phyloP scores from a whole-genome alignment of 2,113 vertebrate species.

The Dipodomys ordii region DNA sequence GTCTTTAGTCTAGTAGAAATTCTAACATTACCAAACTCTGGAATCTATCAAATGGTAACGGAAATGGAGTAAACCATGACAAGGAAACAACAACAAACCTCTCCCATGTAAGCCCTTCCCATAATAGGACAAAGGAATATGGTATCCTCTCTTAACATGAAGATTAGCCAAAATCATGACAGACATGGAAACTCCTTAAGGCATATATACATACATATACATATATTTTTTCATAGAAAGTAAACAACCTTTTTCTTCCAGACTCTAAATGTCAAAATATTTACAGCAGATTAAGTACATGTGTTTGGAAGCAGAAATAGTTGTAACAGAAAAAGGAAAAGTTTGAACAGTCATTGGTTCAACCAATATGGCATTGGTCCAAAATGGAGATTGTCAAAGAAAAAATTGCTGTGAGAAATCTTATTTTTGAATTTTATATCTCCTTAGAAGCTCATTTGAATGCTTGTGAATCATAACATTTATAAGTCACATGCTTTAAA shows the following conservation, averaged over 20 bases:
- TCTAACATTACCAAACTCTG: constrained; percentile 74
- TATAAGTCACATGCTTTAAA: background rate
- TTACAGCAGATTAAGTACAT: background rate
- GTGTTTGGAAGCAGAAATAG: constrained; percentile 9
- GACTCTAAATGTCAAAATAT: constrained; percentile 56
- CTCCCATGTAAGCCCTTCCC: constrained; percentile 51
- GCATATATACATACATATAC: constrained; percentile 66
- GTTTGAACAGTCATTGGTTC: background rate
- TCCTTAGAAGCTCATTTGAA: constrained; percentile 42
- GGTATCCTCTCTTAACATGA: background rate
- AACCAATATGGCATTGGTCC: background rate
- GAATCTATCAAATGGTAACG: constrained; percentile 77
- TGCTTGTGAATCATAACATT: constrained; percentile 40
- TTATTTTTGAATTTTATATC: background rate
- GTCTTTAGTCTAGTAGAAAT: constrained; percentile 64
- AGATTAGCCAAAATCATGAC: constrained; percentile 38
- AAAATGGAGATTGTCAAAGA: background rate
- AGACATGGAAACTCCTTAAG: constrained; percentile 69
- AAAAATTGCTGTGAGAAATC: background rate
- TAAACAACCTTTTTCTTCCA: constrained; percentile 66
- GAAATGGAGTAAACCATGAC: constrained; percentile 74
- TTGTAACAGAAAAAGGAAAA: background rate
- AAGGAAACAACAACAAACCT: constrained; percentile 39
- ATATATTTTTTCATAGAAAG: constrained; percentile 60
- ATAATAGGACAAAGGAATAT: background rate